Evolutionary conservation across 2,113 vertebrate genomes (phyloP).

Genomic region (Platichthys stellatus): DNA sequence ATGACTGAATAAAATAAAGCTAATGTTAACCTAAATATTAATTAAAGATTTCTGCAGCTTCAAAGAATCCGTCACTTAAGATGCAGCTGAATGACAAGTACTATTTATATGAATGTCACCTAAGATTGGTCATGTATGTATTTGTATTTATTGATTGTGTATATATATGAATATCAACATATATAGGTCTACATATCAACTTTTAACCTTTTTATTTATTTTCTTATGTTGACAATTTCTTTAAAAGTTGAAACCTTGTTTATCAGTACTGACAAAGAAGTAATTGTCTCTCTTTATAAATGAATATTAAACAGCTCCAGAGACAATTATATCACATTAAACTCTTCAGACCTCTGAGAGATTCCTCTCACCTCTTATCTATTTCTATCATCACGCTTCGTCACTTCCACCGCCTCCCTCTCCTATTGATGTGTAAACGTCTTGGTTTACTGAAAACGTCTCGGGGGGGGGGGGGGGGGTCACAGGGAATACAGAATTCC

Average conservation of each 20-base stretch:
- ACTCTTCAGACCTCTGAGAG: slow-evolving; percentile 8
- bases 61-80: no score
- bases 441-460: slow-evolving; percentile 7
- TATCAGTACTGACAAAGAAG: slow-evolving; percentile 7
- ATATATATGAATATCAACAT: no score
- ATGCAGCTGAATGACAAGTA: no score
- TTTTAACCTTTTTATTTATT: no score
- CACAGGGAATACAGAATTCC: not conserved
- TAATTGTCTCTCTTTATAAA: slow-evolving; percentile 12
- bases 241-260: not conserved
- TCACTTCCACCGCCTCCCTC: slow-evolving; percentile 18
- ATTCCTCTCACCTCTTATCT: slow-evolving; percentile 11
- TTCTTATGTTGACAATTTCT: no score
- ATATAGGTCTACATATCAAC: no score
- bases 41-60: no score
- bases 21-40: not conserved
- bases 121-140: no score
- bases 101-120: no score
- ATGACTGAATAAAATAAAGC: not conserved
- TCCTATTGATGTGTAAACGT: slow-evolving; percentile 21
- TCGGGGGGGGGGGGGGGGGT: not conserved
- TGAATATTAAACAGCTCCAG: slow-evolving; percentile 30
- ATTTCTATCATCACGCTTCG: slow-evolving; percentile 1
- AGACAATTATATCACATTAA: not conserved
- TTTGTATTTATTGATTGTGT: no score